Conservation (phyloP, 2,888 invertebrate species). For the Heliconius sara region DNA sequence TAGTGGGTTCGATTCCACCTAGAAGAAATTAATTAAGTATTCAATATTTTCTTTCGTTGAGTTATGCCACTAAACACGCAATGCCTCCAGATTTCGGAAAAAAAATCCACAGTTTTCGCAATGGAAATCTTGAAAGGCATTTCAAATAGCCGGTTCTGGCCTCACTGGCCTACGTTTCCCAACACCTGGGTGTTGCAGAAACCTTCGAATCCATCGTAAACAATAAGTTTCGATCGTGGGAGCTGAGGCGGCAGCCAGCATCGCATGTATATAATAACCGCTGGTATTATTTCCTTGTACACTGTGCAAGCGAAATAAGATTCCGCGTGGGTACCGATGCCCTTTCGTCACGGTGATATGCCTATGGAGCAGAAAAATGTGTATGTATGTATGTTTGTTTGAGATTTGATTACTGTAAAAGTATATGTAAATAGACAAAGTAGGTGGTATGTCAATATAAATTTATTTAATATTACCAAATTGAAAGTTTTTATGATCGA, state of each 20-base stretch:
- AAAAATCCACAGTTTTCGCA: constrained; percentile 73
- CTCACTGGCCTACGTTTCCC: constrained; percentile 72
- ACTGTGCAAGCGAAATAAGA: constrained; percentile 70
- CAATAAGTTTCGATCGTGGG: constrained; percentile 78
- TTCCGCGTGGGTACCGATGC: constrained; percentile 57
- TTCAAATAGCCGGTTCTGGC: constrained; percentile 76
- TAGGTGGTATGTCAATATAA: no score
- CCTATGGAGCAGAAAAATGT: constrained; percentile 39
- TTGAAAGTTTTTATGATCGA: no score
- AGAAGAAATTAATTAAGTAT: no score
- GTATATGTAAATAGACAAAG: no score
- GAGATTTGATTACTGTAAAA: no score
- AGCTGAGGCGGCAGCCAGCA: constrained; percentile 65
- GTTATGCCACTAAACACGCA: no score
- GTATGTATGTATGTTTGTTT: no score
- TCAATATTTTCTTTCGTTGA: no score
- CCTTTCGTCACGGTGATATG: constrained; percentile 54
- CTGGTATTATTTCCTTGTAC: constrained; percentile 71
- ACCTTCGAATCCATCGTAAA: constrained; percentile 77
- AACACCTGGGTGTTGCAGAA: constrained; percentile 78
- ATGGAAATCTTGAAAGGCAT: constrained; percentile 73
- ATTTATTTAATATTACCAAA: no score
- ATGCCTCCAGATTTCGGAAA: no score
- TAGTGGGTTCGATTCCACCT: no score
- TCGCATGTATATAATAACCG: constrained; percentile 65